Evolutionary conservation across 2,113 vertebrate genomes (phyloP).

Genomic region (Megatriorchis doriae): DNA sequence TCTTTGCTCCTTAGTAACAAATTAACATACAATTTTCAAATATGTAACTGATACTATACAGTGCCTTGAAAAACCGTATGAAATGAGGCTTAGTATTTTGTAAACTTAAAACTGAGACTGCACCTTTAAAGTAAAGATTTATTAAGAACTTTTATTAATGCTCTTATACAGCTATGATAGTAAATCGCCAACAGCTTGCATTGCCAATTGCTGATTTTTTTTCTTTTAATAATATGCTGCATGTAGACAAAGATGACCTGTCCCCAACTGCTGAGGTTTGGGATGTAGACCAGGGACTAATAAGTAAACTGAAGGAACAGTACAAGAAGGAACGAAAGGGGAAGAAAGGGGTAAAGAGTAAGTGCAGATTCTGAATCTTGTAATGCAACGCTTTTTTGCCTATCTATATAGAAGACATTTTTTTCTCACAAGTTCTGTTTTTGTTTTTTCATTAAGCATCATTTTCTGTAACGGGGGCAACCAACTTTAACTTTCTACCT

Average conservation of each 20-base stretch:
- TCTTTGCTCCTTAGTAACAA: constrained; percentile 55
- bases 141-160: constrained; percentile 64
- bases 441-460: constrained; percentile 38
- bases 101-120: constrained; percentile 69
- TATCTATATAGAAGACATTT: constrained; percentile 46
- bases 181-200: constrained; percentile 73
- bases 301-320: constrained; percentile 87
- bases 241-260: constrained; percentile 88
- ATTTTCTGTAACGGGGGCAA: constrained; percentile 67
- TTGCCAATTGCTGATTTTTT: constrained; percentile 80
- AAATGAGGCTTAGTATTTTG: constrained; percentile 41
- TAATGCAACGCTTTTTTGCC: constrained; percentile 53
- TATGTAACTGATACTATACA: constrained; percentile 34
- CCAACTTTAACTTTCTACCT: constrained; percentile 77
- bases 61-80: constrained; percentile 42
- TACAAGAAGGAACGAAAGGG: constrained; percentile 87
- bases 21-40: constrained; percentile 35
- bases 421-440: constrained; percentile 1
- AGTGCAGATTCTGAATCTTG: constrained; percentile 80
- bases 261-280: constrained; percentile 85
- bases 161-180: constrained; percentile 68
- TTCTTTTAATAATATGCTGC: constrained; percentile 84
- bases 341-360: constrained; percentile 86
- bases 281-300: constrained; percentile 86
- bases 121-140: constrained; percentile 75